These are phyloP conservation scores for Glyphotaelius pellucidus DNA, from an alignment of 2,888 invertebrate genomes.

Conservation along the genomic window DNA sequence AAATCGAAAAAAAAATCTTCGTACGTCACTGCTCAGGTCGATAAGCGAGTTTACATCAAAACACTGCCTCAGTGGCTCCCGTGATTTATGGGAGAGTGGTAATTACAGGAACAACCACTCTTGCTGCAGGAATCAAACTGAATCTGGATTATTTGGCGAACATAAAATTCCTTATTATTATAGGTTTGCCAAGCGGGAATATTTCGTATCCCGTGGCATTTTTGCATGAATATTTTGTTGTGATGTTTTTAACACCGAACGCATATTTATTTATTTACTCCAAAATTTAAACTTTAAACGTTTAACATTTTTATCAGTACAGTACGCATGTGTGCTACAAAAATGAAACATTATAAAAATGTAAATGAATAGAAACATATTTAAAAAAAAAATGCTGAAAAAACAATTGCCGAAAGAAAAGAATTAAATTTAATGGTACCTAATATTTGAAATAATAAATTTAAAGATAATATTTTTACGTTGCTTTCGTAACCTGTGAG, in stretches of 20 bases:
- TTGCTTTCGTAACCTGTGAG: too few species aligned
- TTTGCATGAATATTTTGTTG: background rate
- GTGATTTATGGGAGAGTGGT: constrained; percentile 54
- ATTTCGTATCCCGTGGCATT: constrained; percentile 38
- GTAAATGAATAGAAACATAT: too few species aligned
- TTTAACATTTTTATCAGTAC: too few species aligned
- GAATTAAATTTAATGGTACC: too few species aligned
- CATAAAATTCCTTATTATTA: constrained; percentile 48
- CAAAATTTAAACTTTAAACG: too few species aligned
- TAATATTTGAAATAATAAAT: too few species aligned
- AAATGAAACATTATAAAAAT: too few species aligned
- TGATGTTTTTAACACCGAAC: background rate
- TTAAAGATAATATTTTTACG: too few species aligned
- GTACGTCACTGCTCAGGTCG: background rate
- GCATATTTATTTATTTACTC: background rate
- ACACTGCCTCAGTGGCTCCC: background rate
- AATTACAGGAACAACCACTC: constrained; percentile 46
- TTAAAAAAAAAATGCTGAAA: too few species aligned
- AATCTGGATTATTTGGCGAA: constrained; percentile 31
- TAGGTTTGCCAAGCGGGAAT: constrained; percentile 25
- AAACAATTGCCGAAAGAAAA: too few species aligned
- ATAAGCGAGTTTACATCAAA: constrained; percentile 3
- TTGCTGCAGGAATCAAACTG: background rate
- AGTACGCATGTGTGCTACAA: too few species aligned
- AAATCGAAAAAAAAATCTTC: background rate